Base-by-base conservation (phyloP, 1,140 invertebrate genomes). In the Heliothis subflexa region DNA sequence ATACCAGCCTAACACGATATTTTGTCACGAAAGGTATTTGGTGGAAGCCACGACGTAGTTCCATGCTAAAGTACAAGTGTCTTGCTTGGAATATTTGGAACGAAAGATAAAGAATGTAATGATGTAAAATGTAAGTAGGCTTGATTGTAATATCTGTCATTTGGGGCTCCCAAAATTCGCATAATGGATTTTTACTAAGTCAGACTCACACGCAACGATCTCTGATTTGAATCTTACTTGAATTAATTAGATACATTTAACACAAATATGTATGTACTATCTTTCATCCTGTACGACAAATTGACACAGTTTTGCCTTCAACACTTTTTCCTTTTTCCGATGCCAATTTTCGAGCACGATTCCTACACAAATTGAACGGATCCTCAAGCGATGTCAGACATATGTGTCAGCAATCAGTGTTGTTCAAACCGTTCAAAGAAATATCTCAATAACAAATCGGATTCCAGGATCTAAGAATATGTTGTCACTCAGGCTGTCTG, bases 1-100 rank as follows among this genome's bases (percentile, higher is more conserved):
- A 78, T 74, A 25, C 55, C 40, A 40, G 49, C 14, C 40, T 49
- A 62, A 68, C 77, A 81, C 77, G 80, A 73, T 62, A 79, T 62
- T 49, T 57, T 71, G 71, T 81, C 55, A 75, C 40, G 70, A 70
- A 70, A 3, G 47, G 47, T 1, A 28, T 70, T 50, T 52, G 47
- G 28, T 10, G 5, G 40, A 66, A 66, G 7, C 62, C 40, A n/a
- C 66, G 14, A 1, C 47, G 12, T 52, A 50, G 12, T 7, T 70
- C 40, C 40, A 47, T 18, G 40, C 16, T 11, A n/a, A 50, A 45
- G 47, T 49, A 70, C 47, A 52, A 28, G 16, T 50, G 47, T 70
- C 50, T 68, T 13, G 55, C 13, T 14, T 40, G 4, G 7, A 14
- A 11, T 21, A 49, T 66, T 66, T 16, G 33, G 40, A 16, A 45